These are phyloP conservation scores for Drosophila multiciliata DNA, from an alignment of 2,888 invertebrate genomes.

Conservation along the genomic window DNA sequence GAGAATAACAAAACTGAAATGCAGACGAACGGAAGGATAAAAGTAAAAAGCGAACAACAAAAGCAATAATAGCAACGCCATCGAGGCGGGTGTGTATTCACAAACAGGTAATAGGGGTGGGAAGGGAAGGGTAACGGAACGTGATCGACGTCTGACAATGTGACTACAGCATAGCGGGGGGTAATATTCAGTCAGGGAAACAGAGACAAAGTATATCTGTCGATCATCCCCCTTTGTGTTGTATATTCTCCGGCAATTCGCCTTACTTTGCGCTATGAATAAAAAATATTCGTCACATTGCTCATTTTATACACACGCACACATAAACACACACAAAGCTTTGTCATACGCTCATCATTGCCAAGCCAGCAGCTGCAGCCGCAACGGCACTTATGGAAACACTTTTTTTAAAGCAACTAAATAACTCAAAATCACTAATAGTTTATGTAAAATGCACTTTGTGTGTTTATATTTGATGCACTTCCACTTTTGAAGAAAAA, in stretches of 20 bases:
- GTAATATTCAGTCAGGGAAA: constrained; percentile 11
- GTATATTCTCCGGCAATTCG: not conserved
- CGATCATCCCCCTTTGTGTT: constrained; percentile 14
- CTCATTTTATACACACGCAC: constrained; percentile 22
- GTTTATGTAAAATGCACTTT: constrained; percentile 28
- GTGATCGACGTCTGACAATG: constrained; percentile 49
- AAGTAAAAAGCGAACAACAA: constrained; percentile 35
- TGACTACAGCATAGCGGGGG: constrained; percentile 2
- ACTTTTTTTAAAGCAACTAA: constrained; percentile 26
- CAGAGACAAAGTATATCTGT: constrained; percentile 15
- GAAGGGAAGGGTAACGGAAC: constrained; percentile 34
- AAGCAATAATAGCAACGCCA: constrained; percentile 53
- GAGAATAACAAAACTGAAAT: constrained; percentile 59
- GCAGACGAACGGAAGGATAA: constrained; percentile 59
- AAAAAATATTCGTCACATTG: constrained; percentile 40
- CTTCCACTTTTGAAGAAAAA: constrained; percentile 38
- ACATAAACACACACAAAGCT: constrained; percentile 39
- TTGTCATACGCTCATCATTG: constrained; percentile 48
- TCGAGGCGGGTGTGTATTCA: constrained; percentile 55
- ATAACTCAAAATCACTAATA: constrained; percentile 14
- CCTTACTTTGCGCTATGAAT: constrained; percentile 23
- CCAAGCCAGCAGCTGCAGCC: constrained; percentile 24
- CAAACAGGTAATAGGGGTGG: constrained; percentile 68
- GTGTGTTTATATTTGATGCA: constrained; percentile 24
- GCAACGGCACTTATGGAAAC: constrained; percentile 29